These are phyloP conservation scores for Lydus trimaculatus DNA, from an alignment of 2,888 invertebrate genomes.

Conservation along the genomic window DNA sequence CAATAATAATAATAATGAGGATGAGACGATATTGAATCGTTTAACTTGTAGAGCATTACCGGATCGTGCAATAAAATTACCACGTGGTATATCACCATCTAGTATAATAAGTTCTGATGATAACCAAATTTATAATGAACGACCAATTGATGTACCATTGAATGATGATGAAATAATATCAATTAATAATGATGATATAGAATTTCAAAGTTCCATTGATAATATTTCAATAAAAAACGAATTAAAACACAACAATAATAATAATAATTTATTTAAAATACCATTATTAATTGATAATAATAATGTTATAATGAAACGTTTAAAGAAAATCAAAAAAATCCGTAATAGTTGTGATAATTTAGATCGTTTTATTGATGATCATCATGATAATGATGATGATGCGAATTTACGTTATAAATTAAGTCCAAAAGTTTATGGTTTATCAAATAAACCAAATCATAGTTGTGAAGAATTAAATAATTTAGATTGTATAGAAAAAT, in stretches of 20 bases:
- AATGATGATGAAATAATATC: constrained; percentile 42
- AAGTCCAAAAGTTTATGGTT: constrained; percentile 72
- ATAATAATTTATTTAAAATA: constrained; percentile 56
- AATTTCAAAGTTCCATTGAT: constrained; percentile 59
- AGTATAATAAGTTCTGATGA: constrained; percentile 45
- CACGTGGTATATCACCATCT: constrained; percentile 33
- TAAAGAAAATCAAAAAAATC: constrained; percentile 47
- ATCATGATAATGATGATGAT: too few species aligned
- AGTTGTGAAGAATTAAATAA: constrained; percentile 57
- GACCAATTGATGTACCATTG: constrained; percentile 56
- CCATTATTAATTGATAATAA: constrained; percentile 48
- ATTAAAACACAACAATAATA: constrained; percentile 46
- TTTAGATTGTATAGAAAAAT: constrained; percentile 49
- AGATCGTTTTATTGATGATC: constrained; percentile 40
- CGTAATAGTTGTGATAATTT: constrained; percentile 55
- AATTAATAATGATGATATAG: constrained; percentile 42
- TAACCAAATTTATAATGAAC: constrained; percentile 49
- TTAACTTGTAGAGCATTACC: constrained; percentile 74
- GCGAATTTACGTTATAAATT: constrained; percentile 63
- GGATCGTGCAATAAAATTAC: constrained; percentile 59
- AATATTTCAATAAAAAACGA: constrained; percentile 63
- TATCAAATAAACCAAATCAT: constrained; percentile 57
- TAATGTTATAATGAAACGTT: constrained; percentile 34
- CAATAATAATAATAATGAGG: neutral
- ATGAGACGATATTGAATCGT: constrained; percentile 47